Percentiles rank a stretch among this genome's conserved stretches.
phyloP scores from a whole-genome alignment of 2,888 invertebrate species.

The Macropis europaea region DNA sequence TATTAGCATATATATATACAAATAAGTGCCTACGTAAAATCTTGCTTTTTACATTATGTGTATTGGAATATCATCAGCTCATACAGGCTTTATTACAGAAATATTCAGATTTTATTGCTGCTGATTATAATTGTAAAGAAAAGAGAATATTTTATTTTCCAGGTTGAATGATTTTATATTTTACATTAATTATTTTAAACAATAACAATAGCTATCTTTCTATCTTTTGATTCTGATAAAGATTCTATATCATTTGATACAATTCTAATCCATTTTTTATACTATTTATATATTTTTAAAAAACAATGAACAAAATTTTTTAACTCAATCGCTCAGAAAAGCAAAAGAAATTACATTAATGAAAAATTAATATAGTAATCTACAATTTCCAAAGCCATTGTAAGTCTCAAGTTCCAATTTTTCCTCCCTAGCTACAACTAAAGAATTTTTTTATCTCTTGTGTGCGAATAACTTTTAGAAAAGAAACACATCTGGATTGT shows the following conservation, averaged over 20 bases:
- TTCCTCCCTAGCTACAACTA: background rate
- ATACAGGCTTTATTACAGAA: too few species aligned
- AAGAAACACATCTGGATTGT: conserved; percentile 52
- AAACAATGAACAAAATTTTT: too few species aligned
- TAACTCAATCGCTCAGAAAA: too few species aligned
- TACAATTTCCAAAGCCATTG: background rate
- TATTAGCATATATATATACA: too few species aligned
- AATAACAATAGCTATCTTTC: background rate
- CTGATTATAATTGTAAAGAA: too few species aligned
- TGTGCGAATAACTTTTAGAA: background rate
- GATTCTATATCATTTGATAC: background rate
- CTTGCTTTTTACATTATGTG: too few species aligned
- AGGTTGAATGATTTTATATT: background rate
- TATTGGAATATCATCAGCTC: too few species aligned
- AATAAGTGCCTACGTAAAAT: too few species aligned
- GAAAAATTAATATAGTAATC: too few species aligned
- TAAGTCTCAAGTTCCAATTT: background rate
- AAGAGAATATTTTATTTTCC: background rate
- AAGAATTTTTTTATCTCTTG: background rate
- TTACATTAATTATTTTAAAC: background rate
- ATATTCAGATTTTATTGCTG: too few species aligned
- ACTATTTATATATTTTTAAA: background rate
- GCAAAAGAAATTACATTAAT: background rate
- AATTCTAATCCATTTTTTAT: background rate
- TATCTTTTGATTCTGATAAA: background rate